These are phyloP conservation scores for Hafferia zeledoni DNA, from an alignment of 2,797 vertebrate species.

Conservation along the genomic window DNA sequence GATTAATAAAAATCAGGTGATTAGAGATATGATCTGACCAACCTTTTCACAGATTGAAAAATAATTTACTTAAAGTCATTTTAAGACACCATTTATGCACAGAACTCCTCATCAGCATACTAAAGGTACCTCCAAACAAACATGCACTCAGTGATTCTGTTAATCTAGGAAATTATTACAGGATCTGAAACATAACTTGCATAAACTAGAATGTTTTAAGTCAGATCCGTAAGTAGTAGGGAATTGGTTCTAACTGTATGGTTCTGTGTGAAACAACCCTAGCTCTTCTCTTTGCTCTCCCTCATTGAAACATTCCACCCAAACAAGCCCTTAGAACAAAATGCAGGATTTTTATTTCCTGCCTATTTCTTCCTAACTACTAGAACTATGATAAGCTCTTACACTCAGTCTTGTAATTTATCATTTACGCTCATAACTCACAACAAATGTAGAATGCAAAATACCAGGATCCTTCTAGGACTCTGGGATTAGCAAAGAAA, in stretches of 20 bases:
- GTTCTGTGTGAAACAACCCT: rapidly evolving
- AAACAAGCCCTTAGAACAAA: not conserved
- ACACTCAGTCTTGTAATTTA: not conserved
- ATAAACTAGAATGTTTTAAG: not conserved
- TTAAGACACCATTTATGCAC: not conserved
- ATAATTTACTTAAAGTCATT: not conserved
- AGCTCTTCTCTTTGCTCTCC: not conserved
- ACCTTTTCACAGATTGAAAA: not conserved
- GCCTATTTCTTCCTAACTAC: not conserved
- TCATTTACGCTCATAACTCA: not conserved
- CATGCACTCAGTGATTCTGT: not conserved
- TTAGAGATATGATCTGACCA: not conserved
- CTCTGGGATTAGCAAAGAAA: not conserved
- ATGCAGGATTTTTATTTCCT: not conserved
- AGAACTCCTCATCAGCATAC: not conserved
- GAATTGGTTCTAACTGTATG: not conserved
- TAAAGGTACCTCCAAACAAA: not conserved
- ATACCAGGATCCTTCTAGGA: not conserved
- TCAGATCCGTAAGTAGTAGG: not conserved
- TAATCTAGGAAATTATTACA: not conserved
- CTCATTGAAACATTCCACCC: not conserved
- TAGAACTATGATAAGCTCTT: not conserved
- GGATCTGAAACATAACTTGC: not conserved
- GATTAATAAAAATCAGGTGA: not conserved
- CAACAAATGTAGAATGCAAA: not conserved